Evolutionary conservation across 2,888 invertebrate genomes (phyloP).

Genomic region (Scelioninae gen. 2): DNA sequence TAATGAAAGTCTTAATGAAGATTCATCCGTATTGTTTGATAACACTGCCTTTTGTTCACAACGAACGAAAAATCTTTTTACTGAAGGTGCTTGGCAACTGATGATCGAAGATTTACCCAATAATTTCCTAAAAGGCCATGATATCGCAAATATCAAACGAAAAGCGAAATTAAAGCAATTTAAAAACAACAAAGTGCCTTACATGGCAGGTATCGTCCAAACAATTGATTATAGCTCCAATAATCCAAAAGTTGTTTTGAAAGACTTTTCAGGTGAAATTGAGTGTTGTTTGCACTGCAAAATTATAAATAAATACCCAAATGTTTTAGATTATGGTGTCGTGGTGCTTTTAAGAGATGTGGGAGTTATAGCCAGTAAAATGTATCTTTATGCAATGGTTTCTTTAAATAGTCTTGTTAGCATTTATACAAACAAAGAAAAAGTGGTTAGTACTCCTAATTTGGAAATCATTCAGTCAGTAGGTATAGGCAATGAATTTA

Average conservation of each 20-base stretch:
- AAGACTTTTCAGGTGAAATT: slow-evolving; percentile 74
- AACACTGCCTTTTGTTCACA: slow-evolving; percentile 66
- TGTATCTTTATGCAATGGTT: slow-evolving; percentile 64
- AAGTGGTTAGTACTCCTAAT: slow-evolving; percentile 63
- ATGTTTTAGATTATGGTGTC: slow-evolving; percentile 68
- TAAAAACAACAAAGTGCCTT: slow-evolving; percentile 67
- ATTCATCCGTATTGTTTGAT: slow-evolving; percentile 53
- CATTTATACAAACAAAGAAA: slow-evolving; percentile 69
- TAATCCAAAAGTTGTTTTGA: slow-evolving; percentile 72
- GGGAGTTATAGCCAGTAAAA: slow-evolving; percentile 65
- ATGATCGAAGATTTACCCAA: slow-evolving; percentile 70
- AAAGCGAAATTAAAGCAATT: slow-evolving; percentile 61
- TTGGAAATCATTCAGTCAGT: slow-evolving; percentile 26
- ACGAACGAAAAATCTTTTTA: slow-evolving; percentile 69
- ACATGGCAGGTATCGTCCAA: slow-evolving; percentile 72
- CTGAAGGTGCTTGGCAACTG: slow-evolving; percentile 70
- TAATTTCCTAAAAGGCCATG: slow-evolving; percentile 66
- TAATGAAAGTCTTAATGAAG: slow-evolving; percentile 22
- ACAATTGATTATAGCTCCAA: slow-evolving; percentile 70
- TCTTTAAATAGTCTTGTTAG: slow-evolving; percentile 69
- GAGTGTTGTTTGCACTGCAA: slow-evolving; percentile 75
- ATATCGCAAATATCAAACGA: slow-evolving; percentile 69
- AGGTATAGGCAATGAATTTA: not conserved
- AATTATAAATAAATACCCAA: slow-evolving; percentile 72
- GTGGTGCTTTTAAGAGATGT: slow-evolving; percentile 70